Evolutionary conservation across 1,140 invertebrate species (phyloP).

Genomic region (Bicyclus anynana): DNA sequence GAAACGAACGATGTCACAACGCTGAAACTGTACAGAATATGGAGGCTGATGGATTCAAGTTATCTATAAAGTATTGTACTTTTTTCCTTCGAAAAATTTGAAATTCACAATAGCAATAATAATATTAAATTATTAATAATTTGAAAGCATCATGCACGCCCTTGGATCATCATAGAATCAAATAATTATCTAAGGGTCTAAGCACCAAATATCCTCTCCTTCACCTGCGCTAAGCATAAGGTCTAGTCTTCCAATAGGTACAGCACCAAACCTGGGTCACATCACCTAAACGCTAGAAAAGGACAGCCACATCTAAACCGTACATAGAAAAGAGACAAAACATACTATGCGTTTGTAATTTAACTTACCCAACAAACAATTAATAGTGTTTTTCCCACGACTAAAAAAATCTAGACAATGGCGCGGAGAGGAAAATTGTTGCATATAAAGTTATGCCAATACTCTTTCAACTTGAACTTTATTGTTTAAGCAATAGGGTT

Average conservation of each 20-base stretch:
- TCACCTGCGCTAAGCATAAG: too few species aligned
- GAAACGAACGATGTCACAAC: too few species aligned
- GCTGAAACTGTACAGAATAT: too few species aligned
- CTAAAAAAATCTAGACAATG: slow-evolving; percentile 6
- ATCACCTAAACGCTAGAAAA: background rate
- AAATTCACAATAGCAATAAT: too few species aligned
- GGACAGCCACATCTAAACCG: background rate
- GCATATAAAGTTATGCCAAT: background rate
- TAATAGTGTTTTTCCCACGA: slow-evolving; percentile 3
- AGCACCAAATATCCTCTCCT: too few species aligned
- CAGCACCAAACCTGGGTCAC: background rate
- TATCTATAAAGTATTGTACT: too few species aligned
- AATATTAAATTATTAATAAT: too few species aligned
- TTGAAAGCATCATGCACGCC: too few species aligned
- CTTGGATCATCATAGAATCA: too few species aligned
- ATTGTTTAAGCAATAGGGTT: background rate
- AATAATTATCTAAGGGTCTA: too few species aligned
- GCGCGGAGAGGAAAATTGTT: background rate
- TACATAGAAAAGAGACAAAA: background rate
- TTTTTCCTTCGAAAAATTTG: too few species aligned
- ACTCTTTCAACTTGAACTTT: background rate
- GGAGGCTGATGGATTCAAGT: too few species aligned
- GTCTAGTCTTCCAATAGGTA: background rate
- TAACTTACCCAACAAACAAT: background rate
- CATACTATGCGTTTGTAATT: background rate